These are phyloP conservation scores for Spheniscus mendiculus DNA, from an alignment of 2,113 vertebrate genomes.

Conservation along the genomic window DNA sequence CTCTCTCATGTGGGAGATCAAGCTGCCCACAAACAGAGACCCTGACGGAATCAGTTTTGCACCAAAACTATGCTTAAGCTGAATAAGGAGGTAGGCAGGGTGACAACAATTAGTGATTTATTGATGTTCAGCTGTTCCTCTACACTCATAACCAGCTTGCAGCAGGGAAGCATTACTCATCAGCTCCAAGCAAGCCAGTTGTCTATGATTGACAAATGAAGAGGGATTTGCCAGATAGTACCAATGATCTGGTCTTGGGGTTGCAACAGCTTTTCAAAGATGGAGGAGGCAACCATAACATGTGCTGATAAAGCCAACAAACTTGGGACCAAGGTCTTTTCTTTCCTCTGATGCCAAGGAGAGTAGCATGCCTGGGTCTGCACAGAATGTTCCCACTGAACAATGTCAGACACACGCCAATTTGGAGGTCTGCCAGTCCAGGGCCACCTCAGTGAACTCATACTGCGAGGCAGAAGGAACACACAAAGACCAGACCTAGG, in stretches of 20 bases:
- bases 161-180: not conserved
- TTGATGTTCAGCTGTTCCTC: not conserved
- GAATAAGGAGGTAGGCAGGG: not conserved
- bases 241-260: not conserved
- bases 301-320: conserved; percentile 32
- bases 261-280: conserved; percentile 55
- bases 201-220: not conserved
- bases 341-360: conserved; percentile 45
- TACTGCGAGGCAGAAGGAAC: not conserved
- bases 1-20: not conserved
- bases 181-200: not conserved
- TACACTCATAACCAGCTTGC: not conserved
- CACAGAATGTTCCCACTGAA: conserved; percentile 68
- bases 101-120: not conserved
- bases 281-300: not conserved
- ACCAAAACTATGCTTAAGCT: not conserved
- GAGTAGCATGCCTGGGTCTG: conserved; percentile 68
- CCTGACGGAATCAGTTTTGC: not conserved
- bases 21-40: not conserved
- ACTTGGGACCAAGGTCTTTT: conserved; percentile 28
- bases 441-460: conserved; percentile 48
- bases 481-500: conserved; percentile 59
- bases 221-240: not conserved
- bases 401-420: conserved; percentile 79
- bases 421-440: conserved; percentile 59